Evolutionary conservation across 2,888 invertebrate genomes (phyloP).

Genomic region (Tenodera sinensis): DNA sequence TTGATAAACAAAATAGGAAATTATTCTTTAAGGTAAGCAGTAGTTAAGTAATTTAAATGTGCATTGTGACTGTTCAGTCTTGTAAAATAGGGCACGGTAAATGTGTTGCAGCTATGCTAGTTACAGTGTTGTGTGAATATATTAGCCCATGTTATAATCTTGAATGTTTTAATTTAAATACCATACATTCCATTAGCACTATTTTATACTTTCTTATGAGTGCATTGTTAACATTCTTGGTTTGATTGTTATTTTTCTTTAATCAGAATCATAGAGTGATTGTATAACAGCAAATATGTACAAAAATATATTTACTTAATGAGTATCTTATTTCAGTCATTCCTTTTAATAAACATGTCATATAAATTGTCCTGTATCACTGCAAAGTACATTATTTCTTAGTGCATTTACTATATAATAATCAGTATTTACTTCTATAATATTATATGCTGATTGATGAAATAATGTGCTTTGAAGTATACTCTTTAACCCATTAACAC

Average conservation of each 20-base stretch:
- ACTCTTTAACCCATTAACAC: too few relatives aligned
- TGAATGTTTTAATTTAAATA: background rate
- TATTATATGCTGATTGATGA: too few relatives aligned
- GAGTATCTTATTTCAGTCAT: background rate
- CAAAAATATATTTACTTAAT: background rate
- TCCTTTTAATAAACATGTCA: background rate
- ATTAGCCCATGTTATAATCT: background rate
- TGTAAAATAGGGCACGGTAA: background rate
- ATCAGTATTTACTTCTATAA: too few relatives aligned
- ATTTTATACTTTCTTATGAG: background rate
- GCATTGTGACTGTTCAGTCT: background rate
- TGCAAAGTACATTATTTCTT: too few relatives aligned
- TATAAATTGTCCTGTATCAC: too few relatives aligned
- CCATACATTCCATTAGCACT: background rate
- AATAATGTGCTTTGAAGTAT: too few relatives aligned
- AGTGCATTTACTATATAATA: too few relatives aligned
- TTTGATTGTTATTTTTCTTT: background rate
- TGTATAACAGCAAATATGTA: background rate
- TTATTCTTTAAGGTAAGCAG: background rate
- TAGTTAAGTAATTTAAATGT: background rate
- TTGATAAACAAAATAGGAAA: too few relatives aligned
- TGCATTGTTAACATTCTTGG: background rate
- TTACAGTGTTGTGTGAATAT: background rate
- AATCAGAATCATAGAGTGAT: background rate
- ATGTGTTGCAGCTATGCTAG: background rate